Evolutionary conservation across 2,797 vertebrate genomes (phyloP), one percentile per base, ranked within the genome.

Genomic region (Onychomys arenicola): DNA sequence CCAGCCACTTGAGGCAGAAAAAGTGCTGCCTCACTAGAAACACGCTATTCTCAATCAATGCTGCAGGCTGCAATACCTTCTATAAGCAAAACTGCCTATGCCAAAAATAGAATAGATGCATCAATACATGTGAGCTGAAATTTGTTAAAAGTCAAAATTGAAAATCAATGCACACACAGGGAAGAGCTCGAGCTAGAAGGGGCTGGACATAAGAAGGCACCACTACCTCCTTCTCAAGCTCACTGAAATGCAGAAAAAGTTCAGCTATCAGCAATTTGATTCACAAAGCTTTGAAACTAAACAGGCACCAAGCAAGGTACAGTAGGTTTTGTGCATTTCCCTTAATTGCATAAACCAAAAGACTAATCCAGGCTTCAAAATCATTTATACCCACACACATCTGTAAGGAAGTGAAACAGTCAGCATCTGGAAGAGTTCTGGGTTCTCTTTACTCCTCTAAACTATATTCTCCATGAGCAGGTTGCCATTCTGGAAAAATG

Each of bases 91-190:
- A 95, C 81, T 83, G 32, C 0, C 77, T 95, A 94, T 61, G 63
- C 83, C 34, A 96, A 96, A 91, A 94, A 69, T 61, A 97, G 81
- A 89, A 65, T 13, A 95, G 40, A 96, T 96, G 88, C 43, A 91
- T 90, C 17, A 37, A 95, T 14, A 81, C 77, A 25, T 86, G 61
- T 5, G 93, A 13, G 73, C 11, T 94, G 8, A 27, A 67, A 71
- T 94, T 82, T 43, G 73, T 78, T 89, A 84, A 93, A 93, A 97
- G 46, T 90, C 37, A 92, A 94, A 96, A 83, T 59, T 76, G 12
- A 92, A 96, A 95, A 90, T 78, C 63, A 76, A 92, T 89, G 77
- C 1, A 3, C 19, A 9, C 6, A 46, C 65, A 91, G 92, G 94
- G 43, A 71, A 90, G 52, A 93, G 80, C 73, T 81, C 12, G 59